Percentiles rank a stretch among this genome's conserved stretches.
Evolutionary conservation across 2,888 invertebrate genomes (phyloP).

Genomic region (Tryphoninae sp.): DNA sequence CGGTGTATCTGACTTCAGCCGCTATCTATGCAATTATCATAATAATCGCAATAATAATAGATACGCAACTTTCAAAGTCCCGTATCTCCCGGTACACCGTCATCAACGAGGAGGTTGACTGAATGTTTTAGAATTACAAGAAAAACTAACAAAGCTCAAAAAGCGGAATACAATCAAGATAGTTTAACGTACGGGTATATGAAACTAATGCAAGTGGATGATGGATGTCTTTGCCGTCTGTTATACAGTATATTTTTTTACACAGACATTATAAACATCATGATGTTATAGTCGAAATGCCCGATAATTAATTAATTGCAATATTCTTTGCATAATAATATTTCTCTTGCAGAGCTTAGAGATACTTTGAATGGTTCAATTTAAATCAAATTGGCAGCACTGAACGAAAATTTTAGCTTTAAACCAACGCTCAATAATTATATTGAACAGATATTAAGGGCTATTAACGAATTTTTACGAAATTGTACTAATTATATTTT

Average conservation of each 20-base stretch:
- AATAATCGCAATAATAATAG: slow-evolving; percentile 68
- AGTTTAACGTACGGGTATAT: not conserved
- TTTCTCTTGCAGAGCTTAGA: not conserved
- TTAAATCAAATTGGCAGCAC: not conserved
- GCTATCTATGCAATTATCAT: slow-evolving; percentile 67
- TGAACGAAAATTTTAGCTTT: not conserved
- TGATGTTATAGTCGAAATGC: slow-evolving; percentile 1
- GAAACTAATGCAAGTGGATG: not conserved
- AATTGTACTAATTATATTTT: not conserved
- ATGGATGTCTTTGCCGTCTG: not conserved
- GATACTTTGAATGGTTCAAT: not conserved
- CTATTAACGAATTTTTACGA: not conserved
- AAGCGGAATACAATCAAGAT: slow-evolving; percentile 1
- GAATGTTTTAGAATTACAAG: not conserved
- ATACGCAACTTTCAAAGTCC: slow-evolving; percentile 55
- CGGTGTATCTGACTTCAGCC: slow-evolving; percentile 75
- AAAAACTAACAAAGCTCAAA: not conserved
- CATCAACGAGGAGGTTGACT: slow-evolving; percentile 29
- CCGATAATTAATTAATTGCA: slow-evolving; percentile 16
- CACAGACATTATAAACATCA: not conserved
- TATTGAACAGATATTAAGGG: slow-evolving; percentile 28
- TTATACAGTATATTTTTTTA: slow-evolving; percentile 2
- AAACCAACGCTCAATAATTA: not conserved
- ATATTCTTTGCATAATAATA: slow-evolving; percentile 7
- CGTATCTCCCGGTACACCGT: slow-evolving; percentile 12